Percentiles rank a stretch among this genome's conserved stretches.
phyloP scores from a whole-genome alignment of 2,888 invertebrate genomes.

The Drosophila leonis region DNA sequence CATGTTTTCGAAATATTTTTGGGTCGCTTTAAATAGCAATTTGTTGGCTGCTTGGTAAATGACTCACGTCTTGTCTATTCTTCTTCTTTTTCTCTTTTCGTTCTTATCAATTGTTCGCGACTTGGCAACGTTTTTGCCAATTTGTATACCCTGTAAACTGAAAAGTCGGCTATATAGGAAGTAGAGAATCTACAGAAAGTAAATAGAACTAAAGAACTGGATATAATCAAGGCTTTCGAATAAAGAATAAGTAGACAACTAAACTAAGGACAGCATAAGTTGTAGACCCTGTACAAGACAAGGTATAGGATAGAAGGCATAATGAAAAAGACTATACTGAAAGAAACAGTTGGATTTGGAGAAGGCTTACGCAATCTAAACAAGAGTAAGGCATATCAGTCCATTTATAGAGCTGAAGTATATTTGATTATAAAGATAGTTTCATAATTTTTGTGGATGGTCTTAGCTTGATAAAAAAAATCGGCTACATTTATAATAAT shows the following conservation, averaged over 20 bases:
- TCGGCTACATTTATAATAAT: not conserved
- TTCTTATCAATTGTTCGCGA: conserved; percentile 57
- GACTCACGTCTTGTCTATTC: conserved; percentile 56
- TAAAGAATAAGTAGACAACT: not conserved
- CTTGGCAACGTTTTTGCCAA: conserved; percentile 45
- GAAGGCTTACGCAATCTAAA: not conserved
- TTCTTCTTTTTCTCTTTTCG: conserved; percentile 19
- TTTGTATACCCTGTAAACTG: conserved; percentile 19
- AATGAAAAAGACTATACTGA: not conserved
- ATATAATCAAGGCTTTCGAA: not conserved
- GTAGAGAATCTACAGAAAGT: not conserved
- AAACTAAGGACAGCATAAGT: not conserved
- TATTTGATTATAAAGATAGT: not conserved
- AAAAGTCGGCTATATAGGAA: too few species aligned
- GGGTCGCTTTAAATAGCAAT: conserved; percentile 51
- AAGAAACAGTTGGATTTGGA: not conserved
- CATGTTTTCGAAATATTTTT: conserved; percentile 45
- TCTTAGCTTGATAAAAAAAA: not conserved
- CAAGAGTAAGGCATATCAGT: not conserved
- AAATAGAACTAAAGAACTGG: not conserved
- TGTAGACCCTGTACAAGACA: too few species aligned
- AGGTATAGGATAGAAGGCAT: not conserved
- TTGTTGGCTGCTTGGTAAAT: conserved; percentile 54
- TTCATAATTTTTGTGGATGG: not conserved
- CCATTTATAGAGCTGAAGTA: not conserved